Percentiles rank a stretch among this genome's conserved stretches.
phyloP scores from a whole-genome alignment of 2,797 vertebrate species.

The Chrysolophus pictus region DNA sequence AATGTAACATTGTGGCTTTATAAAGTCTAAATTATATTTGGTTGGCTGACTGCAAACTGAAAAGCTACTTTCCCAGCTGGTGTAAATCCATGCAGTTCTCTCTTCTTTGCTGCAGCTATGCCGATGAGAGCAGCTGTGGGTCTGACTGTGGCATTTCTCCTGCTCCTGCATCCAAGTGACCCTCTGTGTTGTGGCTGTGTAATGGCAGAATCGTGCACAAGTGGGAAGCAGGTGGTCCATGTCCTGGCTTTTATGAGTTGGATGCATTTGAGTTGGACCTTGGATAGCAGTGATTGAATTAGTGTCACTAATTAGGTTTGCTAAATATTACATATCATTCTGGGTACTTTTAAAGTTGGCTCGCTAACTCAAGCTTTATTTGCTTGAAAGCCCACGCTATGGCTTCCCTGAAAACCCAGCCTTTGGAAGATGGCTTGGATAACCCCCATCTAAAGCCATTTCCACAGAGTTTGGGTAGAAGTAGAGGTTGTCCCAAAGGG shows the following conservation, averaged over 20 bases:
- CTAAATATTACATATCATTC: neutral
- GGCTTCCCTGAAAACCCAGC: neutral
- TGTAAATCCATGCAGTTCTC: neutral
- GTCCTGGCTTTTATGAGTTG: neutral
- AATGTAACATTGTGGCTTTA: neutral
- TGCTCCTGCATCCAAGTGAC: neutral
- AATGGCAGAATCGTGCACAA: neutral
- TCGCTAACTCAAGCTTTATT: neutral
- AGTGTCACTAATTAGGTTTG: neutral
- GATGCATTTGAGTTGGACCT: neutral
- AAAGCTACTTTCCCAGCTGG: neutral
- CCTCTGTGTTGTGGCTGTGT: neutral
- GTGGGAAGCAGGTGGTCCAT: neutral
- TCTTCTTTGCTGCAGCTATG: neutral
- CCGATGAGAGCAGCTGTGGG: neutral
- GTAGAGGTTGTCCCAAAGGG: neutral
- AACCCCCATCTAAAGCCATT: neutral
- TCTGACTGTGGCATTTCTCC: neutral
- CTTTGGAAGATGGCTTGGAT: neutral
- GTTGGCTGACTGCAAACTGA: neutral
- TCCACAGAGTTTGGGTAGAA: neutral
- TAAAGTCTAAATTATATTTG: neutral
- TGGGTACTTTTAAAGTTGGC: neutral
- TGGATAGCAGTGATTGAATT: neutral
- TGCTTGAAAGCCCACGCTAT: neutral